Evolutionary conservation across 2,888 invertebrate genomes (phyloP), one percentile per base, ranked within the genome.

Genomic region (Nematopogon swammerdamellus): DNA sequence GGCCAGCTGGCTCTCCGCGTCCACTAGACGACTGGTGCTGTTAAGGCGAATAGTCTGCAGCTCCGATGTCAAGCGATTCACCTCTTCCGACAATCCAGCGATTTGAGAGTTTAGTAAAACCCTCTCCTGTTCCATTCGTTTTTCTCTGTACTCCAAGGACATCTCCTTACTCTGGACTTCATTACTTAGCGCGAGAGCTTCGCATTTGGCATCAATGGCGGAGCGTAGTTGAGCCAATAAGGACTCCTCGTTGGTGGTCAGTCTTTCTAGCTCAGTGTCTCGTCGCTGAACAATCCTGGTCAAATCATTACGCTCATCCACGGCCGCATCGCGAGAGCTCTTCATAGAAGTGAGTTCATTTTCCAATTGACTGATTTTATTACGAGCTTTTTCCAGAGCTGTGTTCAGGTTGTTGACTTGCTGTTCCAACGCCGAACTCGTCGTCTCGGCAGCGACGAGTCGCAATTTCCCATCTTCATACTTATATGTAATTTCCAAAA

Each of bases 111-210:
- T 85, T 20, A 93, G 68, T 57, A 93, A 82, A 5, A 81, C 76
- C 59, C 87, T 84, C 68, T 96, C 95, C 64, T 92, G 89, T 59
- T 92, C 91, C 60, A 95, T 80, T 18, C 92, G 84, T 60, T 90
- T 90, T 68, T 95, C 94, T 59, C 89, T 90, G 66, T 87, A 89
- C 61, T 89, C 89, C 18, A 93, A 67, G 11, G 87, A 84, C 50
- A 91, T 79, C 71, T 93, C 91, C 65, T 88, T 88, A 55, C 91
- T 88, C 58, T 88, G 85, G 42, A 92, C 82, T 71, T 94, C 94
- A 68, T 93, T 91, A 52, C 87, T 81, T 56, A 89, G 84, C 5
- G 88, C 85, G 47, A 93, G 67, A 1, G 92, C 91, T 70, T 93
- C 91, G 72, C 91, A 92, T 75, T 94, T 95, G 2, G 89, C 84